Percentiles rank a stretch among this genome's conserved stretches.
Evolutionary conservation across 2,797 vertebrate genomes (phyloP).

Genomic region (Poecilia wingei): DNA sequence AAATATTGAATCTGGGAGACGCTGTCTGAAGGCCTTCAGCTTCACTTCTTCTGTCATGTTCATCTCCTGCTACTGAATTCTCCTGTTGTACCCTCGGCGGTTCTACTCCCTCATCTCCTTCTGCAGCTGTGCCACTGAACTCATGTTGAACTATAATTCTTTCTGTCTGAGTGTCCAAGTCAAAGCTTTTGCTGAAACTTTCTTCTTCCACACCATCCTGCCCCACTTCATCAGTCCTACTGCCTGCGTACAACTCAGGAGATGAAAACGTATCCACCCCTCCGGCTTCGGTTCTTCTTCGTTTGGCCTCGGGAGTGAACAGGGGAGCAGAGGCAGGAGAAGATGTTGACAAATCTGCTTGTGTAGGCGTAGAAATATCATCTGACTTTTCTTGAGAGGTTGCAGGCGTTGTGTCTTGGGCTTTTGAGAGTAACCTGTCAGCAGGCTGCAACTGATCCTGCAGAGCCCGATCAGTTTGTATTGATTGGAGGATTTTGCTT

Average conservation of each 20-base stretch:
- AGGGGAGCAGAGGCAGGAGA: slow-evolving; percentile 34
- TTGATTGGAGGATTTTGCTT: slow-evolving; percentile 80
- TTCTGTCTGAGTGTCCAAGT: slow-evolving; percentile 92
- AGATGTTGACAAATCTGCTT: slow-evolving; percentile 15
- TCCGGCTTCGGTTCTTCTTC: slow-evolving; percentile 56
- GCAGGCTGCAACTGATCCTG: slow-evolving; percentile 20
- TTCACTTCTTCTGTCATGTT: slow-evolving; percentile 15
- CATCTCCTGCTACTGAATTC: slow-evolving; percentile 5
- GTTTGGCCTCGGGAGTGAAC: slow-evolving; percentile 68
- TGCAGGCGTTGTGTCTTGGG: neutral
- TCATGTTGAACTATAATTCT: slow-evolving; percentile 85
- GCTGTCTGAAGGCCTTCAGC: slow-evolving; percentile 3
- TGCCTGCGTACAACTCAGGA: slow-evolving; percentile 67
- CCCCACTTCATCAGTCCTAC: slow-evolving; percentile 31
- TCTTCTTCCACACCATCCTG: slow-evolving; percentile 53
- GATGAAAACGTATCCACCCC: slow-evolving; percentile 65
- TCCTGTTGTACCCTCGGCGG: slow-evolving; percentile 11
- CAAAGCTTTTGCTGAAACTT: slow-evolving; percentile 92
- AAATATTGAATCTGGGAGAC: slow-evolving; percentile 78
- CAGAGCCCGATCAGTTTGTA: slow-evolving; percentile 62
- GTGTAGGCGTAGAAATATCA: slow-evolving; percentile 10
- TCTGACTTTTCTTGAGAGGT: neutral
- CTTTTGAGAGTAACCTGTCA: slow-evolving; percentile 11
- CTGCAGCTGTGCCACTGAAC: slow-evolving; percentile 1
- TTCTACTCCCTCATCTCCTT: neutral